Evolutionary conservation across 2,113 vertebrate genomes (phyloP).

Genomic region (Ophthalmolycus amberensis): DNA sequence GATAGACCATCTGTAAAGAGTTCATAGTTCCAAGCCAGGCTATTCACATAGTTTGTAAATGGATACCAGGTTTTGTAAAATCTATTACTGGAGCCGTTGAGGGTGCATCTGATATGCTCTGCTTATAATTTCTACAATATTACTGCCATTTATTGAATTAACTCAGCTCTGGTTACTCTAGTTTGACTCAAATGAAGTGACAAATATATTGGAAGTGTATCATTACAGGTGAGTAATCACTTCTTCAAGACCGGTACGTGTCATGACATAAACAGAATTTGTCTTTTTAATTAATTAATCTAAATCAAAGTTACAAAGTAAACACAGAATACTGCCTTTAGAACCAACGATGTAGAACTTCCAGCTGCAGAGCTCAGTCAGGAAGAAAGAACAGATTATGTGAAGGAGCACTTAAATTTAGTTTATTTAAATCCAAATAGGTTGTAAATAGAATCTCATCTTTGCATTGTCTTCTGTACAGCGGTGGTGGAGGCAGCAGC

Average conservation of each 20-base stretch:
- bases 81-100: neutral
- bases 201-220: neutral
- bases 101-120: neutral
- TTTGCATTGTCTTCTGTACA: neutral
- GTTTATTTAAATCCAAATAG: neutral
- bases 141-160: neutral
- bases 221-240: neutral
- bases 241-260: neutral
- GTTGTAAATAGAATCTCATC: neutral
- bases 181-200: neutral
- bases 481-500: slow-evolving; percentile 79
- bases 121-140: neutral
- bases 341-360: neutral
- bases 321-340: neutral
- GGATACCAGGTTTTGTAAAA: neutral
- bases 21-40: no score
- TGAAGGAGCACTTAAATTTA: neutral
- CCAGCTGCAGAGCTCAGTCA: neutral
- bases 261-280: neutral
- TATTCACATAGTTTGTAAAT: no score
- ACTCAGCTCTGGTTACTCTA: neutral
- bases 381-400: neutral
- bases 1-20: neutral
- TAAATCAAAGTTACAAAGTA: no score
- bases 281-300: no score